Percentiles rank a stretch among this genome's conserved stretches.
Conservation (phyloP, 2,888 invertebrate genomes). For the Euzophera pinguis region DNA sequence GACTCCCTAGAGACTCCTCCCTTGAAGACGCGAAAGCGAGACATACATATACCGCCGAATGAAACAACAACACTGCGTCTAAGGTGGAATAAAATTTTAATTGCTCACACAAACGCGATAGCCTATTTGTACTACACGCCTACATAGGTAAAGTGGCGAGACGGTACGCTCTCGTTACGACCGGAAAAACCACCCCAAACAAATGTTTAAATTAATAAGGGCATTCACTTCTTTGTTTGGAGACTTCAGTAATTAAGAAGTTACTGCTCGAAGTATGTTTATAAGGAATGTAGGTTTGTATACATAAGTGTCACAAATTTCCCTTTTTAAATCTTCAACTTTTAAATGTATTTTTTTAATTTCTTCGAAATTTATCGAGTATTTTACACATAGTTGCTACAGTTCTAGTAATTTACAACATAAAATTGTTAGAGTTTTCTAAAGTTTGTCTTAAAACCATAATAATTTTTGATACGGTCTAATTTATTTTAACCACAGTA, state of each 20-base stretch:
- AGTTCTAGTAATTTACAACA: no score
- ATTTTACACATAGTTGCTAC: no score
- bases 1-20: slow-evolving; percentile 82
- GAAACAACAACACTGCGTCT: slow-evolving; percentile 59
- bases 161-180: slow-evolving; percentile 55
- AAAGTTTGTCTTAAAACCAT: no score
- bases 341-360: no score
- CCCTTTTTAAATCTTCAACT: no score
- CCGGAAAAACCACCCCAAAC: slow-evolving; percentile 71
- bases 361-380: no score
- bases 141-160: slow-evolving; percentile 52
- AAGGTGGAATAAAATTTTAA: slow-evolving; percentile 79
- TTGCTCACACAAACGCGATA: slow-evolving; percentile 67
- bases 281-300: slow-evolving; percentile 32
- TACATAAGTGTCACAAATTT: slow-evolving; percentile 13
- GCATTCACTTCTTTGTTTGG: slow-evolving; percentile 58
- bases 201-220: slow-evolving; percentile 72
- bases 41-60: slow-evolving; percentile 50
- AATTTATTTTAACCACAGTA: no score
- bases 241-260: slow-evolving; percentile 46
- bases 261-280: slow-evolving; percentile 31
- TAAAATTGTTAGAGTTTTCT: no score
- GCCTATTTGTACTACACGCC: slow-evolving; percentile 44
- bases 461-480: no score
- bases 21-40: slow-evolving; percentile 68